Percentiles rank a stretch among this genome's conserved stretches.
Evolutionary conservation across 2,113 vertebrate genomes (phyloP).

Genomic region (Toxotes jaculatrix): DNA sequence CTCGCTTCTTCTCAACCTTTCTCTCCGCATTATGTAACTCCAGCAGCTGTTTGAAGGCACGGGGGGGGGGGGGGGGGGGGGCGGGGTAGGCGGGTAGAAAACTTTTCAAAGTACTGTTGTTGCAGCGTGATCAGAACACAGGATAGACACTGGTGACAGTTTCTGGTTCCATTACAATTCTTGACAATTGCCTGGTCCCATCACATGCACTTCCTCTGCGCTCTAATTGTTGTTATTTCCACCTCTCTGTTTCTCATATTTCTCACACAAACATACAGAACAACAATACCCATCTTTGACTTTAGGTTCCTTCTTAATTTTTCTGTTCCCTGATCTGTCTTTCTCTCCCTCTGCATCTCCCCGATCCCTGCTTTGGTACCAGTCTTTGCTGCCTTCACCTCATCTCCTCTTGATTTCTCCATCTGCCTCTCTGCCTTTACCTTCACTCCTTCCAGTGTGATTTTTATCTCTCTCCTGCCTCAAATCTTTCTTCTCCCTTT

Average conservation of each 20-base stretch:
- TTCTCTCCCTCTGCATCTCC: conserved; percentile 12
- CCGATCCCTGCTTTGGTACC: conserved; percentile 31
- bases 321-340: conserved; percentile 18
- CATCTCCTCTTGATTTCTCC: conserved; percentile 25
- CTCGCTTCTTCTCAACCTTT: conserved; percentile 31
- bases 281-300: conserved; percentile 9
- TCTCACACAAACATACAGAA: not conserved
- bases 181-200: conserved; percentile 48
- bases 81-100: conserved; percentile 53
- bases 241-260: conserved; percentile 8
- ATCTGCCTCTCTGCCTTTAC: conserved; percentile 28
- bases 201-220: conserved; percentile 26
- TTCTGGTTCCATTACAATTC: conserved; percentile 44
- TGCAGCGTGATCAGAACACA: conserved; percentile 56
- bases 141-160: conserved; percentile 50
- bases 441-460: not conserved
- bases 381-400: conserved; percentile 35
- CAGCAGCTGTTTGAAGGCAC: conserved; percentile 74
- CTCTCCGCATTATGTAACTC: conserved; percentile 73
- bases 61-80: conserved; percentile 6
- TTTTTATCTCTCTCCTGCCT: conserved; percentile 18
- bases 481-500: not conserved
- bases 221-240: conserved; percentile 32
- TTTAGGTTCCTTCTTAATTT: conserved; percentile 19
- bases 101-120: conserved; percentile 71